Evolutionary conservation across 1,140 invertebrate genomes (phyloP), one percentile per base, ranked within the genome.

Genomic region (Leptinotarsa lineolata): DNA sequence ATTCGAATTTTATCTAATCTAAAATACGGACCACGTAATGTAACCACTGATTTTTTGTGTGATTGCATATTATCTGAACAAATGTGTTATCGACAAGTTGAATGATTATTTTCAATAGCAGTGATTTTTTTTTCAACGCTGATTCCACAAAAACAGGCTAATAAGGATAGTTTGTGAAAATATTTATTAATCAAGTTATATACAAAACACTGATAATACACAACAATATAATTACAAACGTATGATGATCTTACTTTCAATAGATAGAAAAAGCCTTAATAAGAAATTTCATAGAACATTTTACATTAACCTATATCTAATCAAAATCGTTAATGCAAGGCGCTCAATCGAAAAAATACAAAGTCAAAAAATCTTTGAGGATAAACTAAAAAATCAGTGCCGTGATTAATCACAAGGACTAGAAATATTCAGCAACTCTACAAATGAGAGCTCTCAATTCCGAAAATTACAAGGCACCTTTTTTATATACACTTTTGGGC

Each of bases 141-240:
- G 30, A 39, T 39, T 39, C 2, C 30, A 11, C 2, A 39, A 39
- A 39, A 39, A 39, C 8, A 39, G 11, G 11, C 30, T 39, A 39
- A 39, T 39, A 0, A 39, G 30, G 8, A 39, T 18, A 18, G 68
- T 71, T 63, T 71, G 58, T 71, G 69, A 71, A 71, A 71, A 71
- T 71, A 71, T 71, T 71, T 71, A 71, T 71, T 71, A 61, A 71
- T 71, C 60, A 71, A 73, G 75, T 76, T 76, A 76, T 76, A 70
- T 76, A 75, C 74, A 75, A 75, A 75, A 75, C 74, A 75, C 74
- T 71, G 63, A 73, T 61, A 58, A 60, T 73, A 64, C 72, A 71
- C 69, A 71, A 71, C 68, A 70, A 70, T 70, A 70, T 70, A 70
- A 70, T 69, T 69, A 69, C 54, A 70, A 70, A 70, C 20, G 5